These are phyloP conservation scores for Thymallus thymallus DNA, from an alignment of 2,113 vertebrate species.

Conservation along the genomic window DNA sequence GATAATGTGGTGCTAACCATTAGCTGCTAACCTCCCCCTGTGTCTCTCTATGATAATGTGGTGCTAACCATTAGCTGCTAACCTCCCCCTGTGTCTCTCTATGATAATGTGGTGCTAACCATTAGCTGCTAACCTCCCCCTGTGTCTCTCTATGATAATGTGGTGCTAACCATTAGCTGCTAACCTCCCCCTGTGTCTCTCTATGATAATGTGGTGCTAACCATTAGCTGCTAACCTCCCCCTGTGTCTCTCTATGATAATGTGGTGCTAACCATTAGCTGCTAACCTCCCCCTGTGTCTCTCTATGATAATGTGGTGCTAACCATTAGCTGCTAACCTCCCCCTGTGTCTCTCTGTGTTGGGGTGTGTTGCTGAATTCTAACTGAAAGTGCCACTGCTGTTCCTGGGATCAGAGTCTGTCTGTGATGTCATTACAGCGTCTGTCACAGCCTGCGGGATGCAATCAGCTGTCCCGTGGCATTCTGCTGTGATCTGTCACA, in stretches of 20 bases:
- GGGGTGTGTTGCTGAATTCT: not conserved
- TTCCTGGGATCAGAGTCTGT: slow-evolving; percentile 15
- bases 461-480: slow-evolving; percentile 7
- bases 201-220: too few species aligned
- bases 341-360: not conserved
- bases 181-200: too few species aligned
- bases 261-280: not conserved
- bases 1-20: not conserved
- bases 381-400: not conserved
- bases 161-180: too few species aligned
- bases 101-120: not conserved
- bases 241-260: not conserved
- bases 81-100: not conserved
- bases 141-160: too few species aligned
- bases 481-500: too few species aligned
- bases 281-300: too few species aligned
- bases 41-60: too few species aligned
- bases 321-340: not conserved
- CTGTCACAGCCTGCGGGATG: slow-evolving; percentile 24
- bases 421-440: slow-evolving; percentile 21
- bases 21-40: too few species aligned
- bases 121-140: too few species aligned
- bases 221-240: too few species aligned
- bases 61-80: too few species aligned
- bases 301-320: not conserved